These are phyloP conservation scores for Odontocolon sp. DNA, from an alignment of 2,888 invertebrate species.

Conservation along the genomic window DNA sequence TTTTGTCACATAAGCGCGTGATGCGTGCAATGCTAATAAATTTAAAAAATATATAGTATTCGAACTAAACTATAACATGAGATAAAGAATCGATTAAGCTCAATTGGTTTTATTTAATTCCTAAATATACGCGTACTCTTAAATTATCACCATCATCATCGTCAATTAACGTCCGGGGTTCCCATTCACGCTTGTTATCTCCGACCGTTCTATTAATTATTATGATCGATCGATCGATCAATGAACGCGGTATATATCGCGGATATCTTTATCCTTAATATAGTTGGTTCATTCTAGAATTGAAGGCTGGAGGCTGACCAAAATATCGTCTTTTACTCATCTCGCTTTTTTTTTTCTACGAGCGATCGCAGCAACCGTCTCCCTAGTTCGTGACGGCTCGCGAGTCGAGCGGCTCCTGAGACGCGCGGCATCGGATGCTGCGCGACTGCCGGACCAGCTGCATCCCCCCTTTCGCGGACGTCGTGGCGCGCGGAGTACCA, in stretches of 20 bases:
- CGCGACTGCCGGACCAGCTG: conserved; percentile 28
- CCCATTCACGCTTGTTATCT: not conserved
- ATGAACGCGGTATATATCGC: too few relatives aligned
- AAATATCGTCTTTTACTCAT: not conserved
- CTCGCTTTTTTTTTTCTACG: not conserved
- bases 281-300: not conserved
- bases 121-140: too few relatives aligned
- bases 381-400: conserved; percentile 39
- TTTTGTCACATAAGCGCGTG: conserved; percentile 16
- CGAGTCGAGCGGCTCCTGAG: conserved; percentile 46
- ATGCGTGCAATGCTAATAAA: not conserved
- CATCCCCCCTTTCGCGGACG: conserved; percentile 15
- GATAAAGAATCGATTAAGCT: too few relatives aligned
- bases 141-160: too few relatives aligned
- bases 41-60: not conserved
- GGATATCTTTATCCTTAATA: conserved; percentile 15
- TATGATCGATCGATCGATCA: conserved; percentile 38
- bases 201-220: conserved; percentile 19
- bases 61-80: not conserved
- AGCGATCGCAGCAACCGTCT: not conserved
- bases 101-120: too few relatives aligned
- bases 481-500: conserved; percentile 42
- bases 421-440: conserved; percentile 49
- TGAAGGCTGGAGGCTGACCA: not conserved
- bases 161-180: not conserved